Evolutionary conservation across 2,113 vertebrate species (phyloP).

Genomic region (Caretta caretta): DNA sequence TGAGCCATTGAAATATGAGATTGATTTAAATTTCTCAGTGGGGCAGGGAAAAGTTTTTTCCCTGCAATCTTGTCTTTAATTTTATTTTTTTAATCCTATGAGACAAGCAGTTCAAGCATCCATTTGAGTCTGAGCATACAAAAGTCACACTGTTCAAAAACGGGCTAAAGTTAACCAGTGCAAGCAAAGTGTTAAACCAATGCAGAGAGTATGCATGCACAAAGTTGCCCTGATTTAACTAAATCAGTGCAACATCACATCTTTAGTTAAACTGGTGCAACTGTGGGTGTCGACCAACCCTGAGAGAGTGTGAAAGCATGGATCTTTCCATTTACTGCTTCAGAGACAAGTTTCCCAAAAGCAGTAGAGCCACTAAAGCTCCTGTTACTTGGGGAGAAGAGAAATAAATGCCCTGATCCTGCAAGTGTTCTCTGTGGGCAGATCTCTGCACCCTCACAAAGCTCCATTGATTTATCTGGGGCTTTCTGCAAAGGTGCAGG

Average conservation of each 20-base stretch:
- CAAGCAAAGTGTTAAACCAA: neutral
- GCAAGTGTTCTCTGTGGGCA: neutral
- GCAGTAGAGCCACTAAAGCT: neutral
- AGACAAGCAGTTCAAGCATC: neutral
- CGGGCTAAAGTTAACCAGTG: constrained; percentile 1
- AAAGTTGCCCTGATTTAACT: neutral
- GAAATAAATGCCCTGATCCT: neutral
- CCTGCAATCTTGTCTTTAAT: constrained; percentile 19
- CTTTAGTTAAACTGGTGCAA: neutral
- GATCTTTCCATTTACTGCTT: neutral
- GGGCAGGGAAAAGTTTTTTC: constrained; percentile 8
- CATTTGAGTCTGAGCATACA: neutral
- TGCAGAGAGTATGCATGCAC: neutral
- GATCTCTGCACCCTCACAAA: neutral
- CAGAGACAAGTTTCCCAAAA: neutral
- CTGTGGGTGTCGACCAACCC: neutral
- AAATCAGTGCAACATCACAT: neutral
- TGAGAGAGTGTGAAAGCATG: neutral
- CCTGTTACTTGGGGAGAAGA: neutral
- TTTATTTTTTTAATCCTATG: neutral
- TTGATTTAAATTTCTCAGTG: neutral
- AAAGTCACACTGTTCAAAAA: neutral
- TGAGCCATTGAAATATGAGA: constrained; percentile 22
- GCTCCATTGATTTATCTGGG: neutral
- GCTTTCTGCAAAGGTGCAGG: neutral